Percentiles rank a stretch among this genome's conserved stretches.
phyloP scores from a whole-genome alignment of 2,797 vertebrate genomes.

The Rousettus madagascariensis region DNA sequence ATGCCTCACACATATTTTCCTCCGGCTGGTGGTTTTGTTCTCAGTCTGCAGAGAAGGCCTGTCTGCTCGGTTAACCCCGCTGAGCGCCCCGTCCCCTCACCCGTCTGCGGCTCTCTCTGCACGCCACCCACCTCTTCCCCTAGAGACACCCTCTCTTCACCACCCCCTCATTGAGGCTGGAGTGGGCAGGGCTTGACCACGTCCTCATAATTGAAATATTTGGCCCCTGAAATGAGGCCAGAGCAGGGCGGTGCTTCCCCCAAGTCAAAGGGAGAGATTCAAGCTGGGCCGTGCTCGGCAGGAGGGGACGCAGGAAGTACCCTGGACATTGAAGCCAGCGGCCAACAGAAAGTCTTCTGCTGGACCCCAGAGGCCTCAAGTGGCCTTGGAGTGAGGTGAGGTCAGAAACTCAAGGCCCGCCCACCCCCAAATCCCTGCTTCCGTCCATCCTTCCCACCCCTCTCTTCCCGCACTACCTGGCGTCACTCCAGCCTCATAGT shows the following conservation, averaged over 20 bases:
- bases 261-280: conserved; percentile 48
- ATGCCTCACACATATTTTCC: conserved; percentile 72
- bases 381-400: background rate
- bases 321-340: background rate
- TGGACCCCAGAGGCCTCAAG: background rate
- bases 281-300: background rate
- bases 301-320: background rate
- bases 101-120: conserved; percentile 41
- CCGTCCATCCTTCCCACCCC: background rate
- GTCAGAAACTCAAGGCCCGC: background rate
- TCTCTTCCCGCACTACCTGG: background rate
- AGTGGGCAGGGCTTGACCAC: conserved; percentile 55
- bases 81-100: background rate
- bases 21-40: conserved; percentile 62
- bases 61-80: background rate
- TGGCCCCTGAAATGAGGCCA: conserved; percentile 53
- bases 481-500: background rate
- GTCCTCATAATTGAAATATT: conserved; percentile 72
- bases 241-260: conserved; percentile 45
- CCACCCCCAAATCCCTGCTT: background rate
- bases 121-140: background rate
- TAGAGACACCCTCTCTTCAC: background rate
- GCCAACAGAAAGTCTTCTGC: background rate
- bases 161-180: background rate
- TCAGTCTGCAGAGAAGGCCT: conserved; percentile 35